phyloP scores from a whole-genome alignment of 2,797 vertebrate genomes.

The Bovichtus variegatus region DNA sequence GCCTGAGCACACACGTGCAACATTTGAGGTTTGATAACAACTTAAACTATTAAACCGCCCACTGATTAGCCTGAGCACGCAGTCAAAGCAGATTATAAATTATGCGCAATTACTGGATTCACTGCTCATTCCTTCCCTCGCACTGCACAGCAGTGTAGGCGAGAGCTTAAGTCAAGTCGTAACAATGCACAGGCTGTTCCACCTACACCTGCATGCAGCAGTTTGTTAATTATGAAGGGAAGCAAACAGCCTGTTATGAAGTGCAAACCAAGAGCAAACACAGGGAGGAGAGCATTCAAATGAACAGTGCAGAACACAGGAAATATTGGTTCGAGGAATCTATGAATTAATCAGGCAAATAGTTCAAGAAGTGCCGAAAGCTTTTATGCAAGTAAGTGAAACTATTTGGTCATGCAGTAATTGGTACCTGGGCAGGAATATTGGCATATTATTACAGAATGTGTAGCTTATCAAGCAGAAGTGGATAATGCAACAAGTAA shows the following conservation, averaged over 20 bases:
- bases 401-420: conserved; percentile 25
- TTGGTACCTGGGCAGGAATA: not conserved
- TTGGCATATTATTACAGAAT: not conserved
- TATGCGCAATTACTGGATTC: conserved; percentile 15
- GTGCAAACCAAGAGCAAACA: conserved; percentile 49
- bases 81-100: conserved; percentile 41
- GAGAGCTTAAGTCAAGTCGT: conserved; percentile 20
- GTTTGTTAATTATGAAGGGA: conserved; percentile 13
- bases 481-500: not conserved
- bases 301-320: not conserved
- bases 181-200: conserved; percentile 51
- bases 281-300: conserved; percentile 26
- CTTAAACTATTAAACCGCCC: conserved; percentile 26
- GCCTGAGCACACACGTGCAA: conserved; percentile 79
- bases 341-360: conserved; percentile 1
- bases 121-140: not conserved
- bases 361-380: not conserved
- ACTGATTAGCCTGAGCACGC: conserved; percentile 40
- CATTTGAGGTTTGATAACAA: conserved; percentile 34
- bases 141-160: conserved; percentile 4
- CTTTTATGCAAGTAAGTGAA: conserved; percentile 13
- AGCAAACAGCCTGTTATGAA: conserved; percentile 48
- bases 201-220: conserved; percentile 57
- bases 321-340: not conserved
- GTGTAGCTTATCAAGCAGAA: not conserved